Evolutionary conservation across 2,797 vertebrate species (phyloP), one percentile per base, ranked within the genome.

Genomic region (Sebastolobus alascanus): DNA sequence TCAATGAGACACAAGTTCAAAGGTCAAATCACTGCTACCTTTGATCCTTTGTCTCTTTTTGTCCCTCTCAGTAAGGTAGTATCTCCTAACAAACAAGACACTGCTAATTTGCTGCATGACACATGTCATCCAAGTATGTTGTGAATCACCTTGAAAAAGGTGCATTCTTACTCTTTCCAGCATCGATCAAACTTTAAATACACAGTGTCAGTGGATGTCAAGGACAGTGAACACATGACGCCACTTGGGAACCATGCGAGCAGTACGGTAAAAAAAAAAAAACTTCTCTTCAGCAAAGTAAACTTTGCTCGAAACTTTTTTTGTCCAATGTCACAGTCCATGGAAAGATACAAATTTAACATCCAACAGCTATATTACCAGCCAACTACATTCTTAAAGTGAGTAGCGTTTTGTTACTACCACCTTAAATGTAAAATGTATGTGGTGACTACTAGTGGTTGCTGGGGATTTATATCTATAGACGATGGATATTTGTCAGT

Each of bases 101-200:
- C 72, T 75, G 70, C 77, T 80, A 63, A 88, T 73, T 59, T 75
- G 5, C 71, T 11, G 1, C 43, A 12, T 29, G 79, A 71, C 29
- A 52, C 37, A 22, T n/a, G 78, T 72, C 76, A 71, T 43, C 18
- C 59, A 79, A 70, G 35, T 33, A 80, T 77, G 64, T 16, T 55
- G 38, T 12, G 29, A 70, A 68, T 74, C 29, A 55, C 18, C 60
- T 75, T 29, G 84, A 20, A 59, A 46, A 22, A 75, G 38, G 37
- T 72, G 46, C 37, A 73, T 72, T 79, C 59, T 35, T 71, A 40
- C 10, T 16, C 1, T 46, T 46, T 54, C 29, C 8, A 0, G 20
- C 58, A 77, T 86, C 79, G 55, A 52, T 90, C 59, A 78, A 56
- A n/a, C 46, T 37, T 59, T 61, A 65, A 86, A 68, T 37, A 46